Base-by-base conservation (phyloP, 2,797 vertebrate genomes). In the Euphonia xanthogaster region DNA sequence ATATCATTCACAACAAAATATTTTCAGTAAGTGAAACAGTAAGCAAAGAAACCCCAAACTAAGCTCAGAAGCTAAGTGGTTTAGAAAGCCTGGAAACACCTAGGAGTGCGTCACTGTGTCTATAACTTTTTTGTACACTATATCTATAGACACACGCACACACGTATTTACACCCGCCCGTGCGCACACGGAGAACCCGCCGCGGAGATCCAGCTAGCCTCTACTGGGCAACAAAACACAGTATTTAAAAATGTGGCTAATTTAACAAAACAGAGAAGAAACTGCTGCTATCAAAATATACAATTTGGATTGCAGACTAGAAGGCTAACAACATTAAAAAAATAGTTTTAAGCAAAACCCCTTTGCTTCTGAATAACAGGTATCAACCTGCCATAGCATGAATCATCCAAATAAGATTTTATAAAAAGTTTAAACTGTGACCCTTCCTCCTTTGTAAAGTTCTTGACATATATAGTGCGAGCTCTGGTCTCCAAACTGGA, bases 271-370 rank as follows among this genome's bases (percentile, higher is more conserved):
- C 93, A 89, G 96, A 97, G 97, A 96, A 98, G 97, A 98, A 98
- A 98, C 96, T 91, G 96, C 95, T 97, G 97, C 98, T 98, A 98
- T 98, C 98, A 98, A 98, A 98, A 98, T 98, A 98, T 98, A 98
- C 98, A 98, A 98, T 98, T 98, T 98, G 96, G 97, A 97, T 98
- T 98, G 98, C 98, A 98, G 97, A 97, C 98, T 98, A 98, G 96
- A 98, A 98, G 97, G 97, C 97, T 98, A 98, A 98, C 97, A 97
- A 96, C 96, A 97, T 97, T 98, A 98, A 98, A 98, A 98, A 98
- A 98, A 98, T 98, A 98, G 95, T 97, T 98, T 95, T 98, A 98
- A 98, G 98, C 97, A 98, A 98, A 98, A 97, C 97, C 94, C 95
- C 93, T 96, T 97, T 97, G 97, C 97, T 98, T 97, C 96, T 96